Percentiles rank a stretch among this genome's conserved stretches.
phyloP scores from a whole-genome alignment of 2,797 vertebrate genomes.

The Forpus xanthops region DNA sequence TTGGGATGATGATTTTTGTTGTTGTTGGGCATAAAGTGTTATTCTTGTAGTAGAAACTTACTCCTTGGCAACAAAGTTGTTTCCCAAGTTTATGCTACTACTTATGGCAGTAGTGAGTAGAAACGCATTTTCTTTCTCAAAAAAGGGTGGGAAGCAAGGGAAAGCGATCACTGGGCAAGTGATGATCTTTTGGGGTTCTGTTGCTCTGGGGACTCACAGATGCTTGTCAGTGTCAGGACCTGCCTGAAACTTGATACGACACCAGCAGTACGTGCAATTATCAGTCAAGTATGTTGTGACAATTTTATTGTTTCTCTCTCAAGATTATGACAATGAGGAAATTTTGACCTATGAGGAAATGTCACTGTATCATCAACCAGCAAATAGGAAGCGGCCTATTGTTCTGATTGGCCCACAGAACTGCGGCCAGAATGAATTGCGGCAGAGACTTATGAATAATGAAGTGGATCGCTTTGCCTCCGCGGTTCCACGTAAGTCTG shows the following conservation, averaged over 20 bases:
- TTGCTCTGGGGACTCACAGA: not conserved
- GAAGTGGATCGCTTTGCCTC: conserved; percentile 90
- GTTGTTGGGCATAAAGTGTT: not conserved
- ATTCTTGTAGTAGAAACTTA: not conserved
- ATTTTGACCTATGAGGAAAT: conserved; percentile 98
- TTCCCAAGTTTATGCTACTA: not conserved
- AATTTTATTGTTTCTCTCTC: conserved; percentile 6
- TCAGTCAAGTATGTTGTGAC: not conserved
- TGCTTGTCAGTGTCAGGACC: not conserved
- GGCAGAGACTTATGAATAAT: conserved; percentile 87
- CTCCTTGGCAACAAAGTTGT: not conserved
- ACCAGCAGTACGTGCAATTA: not conserved
- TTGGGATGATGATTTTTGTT: not conserved
- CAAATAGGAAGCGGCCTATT: conserved; percentile 93
- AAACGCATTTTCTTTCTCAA: not conserved
- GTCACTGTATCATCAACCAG: conserved; percentile 97
- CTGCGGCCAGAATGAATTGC: conserved; percentile 91
- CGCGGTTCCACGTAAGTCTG: conserved; percentile 90
- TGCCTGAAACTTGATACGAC: not conserved
- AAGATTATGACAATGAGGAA: conserved; percentile 94
- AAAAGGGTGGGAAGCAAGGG: not conserved
- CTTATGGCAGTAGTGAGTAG: not conserved
- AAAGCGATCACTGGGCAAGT: not conserved
- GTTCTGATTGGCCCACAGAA: conserved; percentile 91
- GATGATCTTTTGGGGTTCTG: not conserved